phyloP scores from a whole-genome alignment of 2,113 vertebrate species.

The Corydoras sp. region DNA sequence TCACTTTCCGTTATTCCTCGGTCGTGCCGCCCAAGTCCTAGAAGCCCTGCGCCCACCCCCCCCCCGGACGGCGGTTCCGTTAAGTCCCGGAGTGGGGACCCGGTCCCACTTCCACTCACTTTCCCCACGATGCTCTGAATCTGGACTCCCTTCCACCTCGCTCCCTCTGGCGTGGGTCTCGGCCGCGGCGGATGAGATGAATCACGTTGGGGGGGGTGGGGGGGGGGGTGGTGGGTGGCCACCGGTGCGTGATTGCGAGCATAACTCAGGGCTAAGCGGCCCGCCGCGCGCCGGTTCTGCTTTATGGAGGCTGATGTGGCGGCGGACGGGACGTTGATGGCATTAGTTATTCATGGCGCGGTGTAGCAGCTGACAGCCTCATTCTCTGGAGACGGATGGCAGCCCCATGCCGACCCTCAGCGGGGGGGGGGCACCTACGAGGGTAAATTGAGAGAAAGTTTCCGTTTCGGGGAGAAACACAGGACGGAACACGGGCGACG shows the following conservation, averaged over 20 bases:
- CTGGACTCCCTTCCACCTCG: neutral
- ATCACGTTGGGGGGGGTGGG: conserved; percentile 2
- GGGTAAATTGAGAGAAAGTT: neutral
- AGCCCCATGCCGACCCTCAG: conserved; percentile 25
- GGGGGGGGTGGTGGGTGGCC: conserved; percentile 6
- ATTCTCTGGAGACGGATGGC: conserved; percentile 30
- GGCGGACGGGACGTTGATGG: conserved; percentile 25
- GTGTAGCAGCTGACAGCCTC: conserved; percentile 25
- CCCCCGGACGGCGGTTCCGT: too few species aligned
- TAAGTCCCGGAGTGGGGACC: too few species aligned
- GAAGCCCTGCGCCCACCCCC: too few species aligned
- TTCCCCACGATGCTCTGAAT: neutral
- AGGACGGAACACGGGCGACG: neutral
- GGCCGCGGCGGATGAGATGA: conserved; percentile 6
- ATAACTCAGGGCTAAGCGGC: conserved; percentile 33
- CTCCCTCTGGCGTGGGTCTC: neutral
- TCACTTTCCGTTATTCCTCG: neutral
- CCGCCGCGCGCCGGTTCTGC: neutral
- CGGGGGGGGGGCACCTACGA: neutral
- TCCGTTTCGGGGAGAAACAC: neutral
- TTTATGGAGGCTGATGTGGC: conserved; percentile 35
- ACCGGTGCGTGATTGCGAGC: neutral
- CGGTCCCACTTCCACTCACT: too few species aligned
- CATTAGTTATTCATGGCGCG: conserved; percentile 32
- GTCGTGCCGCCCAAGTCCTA: too few species aligned